Percentiles rank a stretch among this genome's conserved stretches.
These are phyloP conservation scores for Manis pentadactyla DNA, from an alignment of 2,797 vertebrate genomes.

Conservation along the genomic window DNA sequence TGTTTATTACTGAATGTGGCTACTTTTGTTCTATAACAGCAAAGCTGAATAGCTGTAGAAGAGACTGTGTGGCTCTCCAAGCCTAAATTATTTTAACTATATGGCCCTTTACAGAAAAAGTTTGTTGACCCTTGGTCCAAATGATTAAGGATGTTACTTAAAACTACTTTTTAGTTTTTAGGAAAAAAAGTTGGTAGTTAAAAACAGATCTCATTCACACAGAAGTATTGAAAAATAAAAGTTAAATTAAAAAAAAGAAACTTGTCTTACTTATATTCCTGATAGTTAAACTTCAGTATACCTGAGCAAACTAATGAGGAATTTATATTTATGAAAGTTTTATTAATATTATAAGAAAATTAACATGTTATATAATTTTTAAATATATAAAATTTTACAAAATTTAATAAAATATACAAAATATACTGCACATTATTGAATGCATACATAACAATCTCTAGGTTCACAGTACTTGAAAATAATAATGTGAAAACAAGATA, in stretches of 20 bases:
- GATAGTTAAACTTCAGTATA: slow-evolving; percentile 20
- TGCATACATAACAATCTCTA: neutral
- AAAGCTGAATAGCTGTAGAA: neutral
- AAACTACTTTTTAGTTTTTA: neutral
- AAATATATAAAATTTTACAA: neutral
- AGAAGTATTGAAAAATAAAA: slow-evolving; percentile 30
- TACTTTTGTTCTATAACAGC: slow-evolving; percentile 22
- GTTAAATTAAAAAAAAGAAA: slow-evolving; percentile 13
- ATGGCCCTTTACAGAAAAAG: neutral
- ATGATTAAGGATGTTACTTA: slow-evolving; percentile 8
- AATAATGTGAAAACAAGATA: neutral
- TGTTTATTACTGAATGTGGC: neutral
- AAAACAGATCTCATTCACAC: slow-evolving; percentile 1
- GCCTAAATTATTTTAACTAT: neutral
- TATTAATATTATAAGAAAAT: slow-evolving; percentile 46
- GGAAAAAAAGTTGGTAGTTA: neutral
- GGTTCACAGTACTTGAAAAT: slow-evolving; percentile 12
- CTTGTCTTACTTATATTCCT: slow-evolving; percentile 49
- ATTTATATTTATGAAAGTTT: slow-evolving; percentile 41
- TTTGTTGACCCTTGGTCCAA: slow-evolving; percentile 14
- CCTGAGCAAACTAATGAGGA: slow-evolving; percentile 35
- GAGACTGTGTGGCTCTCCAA: slow-evolving; percentile 40
- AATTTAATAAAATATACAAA: neutral
- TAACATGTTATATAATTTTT: neutral
- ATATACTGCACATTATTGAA: neutral